Evolutionary conservation across 2,113 vertebrate species (phyloP).

Genomic region (Delphinapterus leucas): DNA sequence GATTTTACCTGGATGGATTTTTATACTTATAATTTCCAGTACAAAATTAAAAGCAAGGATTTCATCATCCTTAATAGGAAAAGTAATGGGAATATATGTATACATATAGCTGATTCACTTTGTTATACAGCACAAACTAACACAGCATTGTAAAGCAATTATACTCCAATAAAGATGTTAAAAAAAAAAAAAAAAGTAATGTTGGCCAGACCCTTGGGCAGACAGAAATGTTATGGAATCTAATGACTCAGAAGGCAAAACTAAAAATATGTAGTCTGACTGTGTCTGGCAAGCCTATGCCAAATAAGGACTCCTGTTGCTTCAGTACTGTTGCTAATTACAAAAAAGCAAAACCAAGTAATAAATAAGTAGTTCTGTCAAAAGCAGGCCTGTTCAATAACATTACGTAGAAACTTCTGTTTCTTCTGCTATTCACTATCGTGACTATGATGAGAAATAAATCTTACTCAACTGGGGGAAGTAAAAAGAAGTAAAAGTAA

Average conservation of each 20-base stretch:
- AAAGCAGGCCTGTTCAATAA: neutral
- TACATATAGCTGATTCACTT: no score
- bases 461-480: neutral
- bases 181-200: neutral
- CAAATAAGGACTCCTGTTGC: neutral
- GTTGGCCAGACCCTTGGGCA: neutral
- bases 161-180: no score
- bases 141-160: no score
- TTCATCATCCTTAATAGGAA: conserved; percentile 52
- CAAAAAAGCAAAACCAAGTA: neutral
- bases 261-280: conserved; percentile 23
- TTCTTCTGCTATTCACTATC: neutral
- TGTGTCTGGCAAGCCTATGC: neutral
- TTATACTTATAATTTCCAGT: conserved; percentile 56
- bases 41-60: conserved; percentile 54
- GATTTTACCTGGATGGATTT: conserved; percentile 54
- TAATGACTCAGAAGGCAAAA: conserved; percentile 52
- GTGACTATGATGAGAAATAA: neutral
- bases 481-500: neutral
- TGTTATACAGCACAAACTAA: no score
- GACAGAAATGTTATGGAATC: conserved; percentile 36
- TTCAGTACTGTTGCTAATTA: neutral
- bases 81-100: neutral
- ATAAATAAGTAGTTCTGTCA: neutral
- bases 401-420: neutral